Base-by-base conservation (phyloP, 2,797 vertebrate genomes). In the Poeciliopsis paucimaculata region DNA sequence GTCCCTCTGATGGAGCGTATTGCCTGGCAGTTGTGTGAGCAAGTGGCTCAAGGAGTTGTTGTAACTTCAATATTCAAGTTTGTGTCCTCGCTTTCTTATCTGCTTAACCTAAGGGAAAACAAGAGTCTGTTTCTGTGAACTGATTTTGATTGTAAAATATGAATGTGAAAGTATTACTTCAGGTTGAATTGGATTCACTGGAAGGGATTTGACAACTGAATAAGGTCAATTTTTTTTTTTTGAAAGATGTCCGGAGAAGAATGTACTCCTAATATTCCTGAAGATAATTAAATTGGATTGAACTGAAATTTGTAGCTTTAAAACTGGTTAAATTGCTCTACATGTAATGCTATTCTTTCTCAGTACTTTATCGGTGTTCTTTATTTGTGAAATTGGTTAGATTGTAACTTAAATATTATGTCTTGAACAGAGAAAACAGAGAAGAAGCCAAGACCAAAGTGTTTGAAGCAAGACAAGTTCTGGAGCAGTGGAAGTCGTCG, bases 1-100 rank as follows among this genome's bases (percentile, higher is more conserved):
- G 92, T 96, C 3, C 95, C 96, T 0, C 93, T 99, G 57, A 95
- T 99, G 98, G 97, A 99, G 51, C 92, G 96, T 0, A 95, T 99
- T 2, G 97, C 97, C 5, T 98, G 98, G 98, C 97, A 98, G 89
- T 94, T 99, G 39, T 95, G 96, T 0, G 90, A 95, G 15, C 90
- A 96, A 0, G 97, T 97, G 53, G 89, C 91, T 87, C 90, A 83
- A 31, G 95, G 90, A 6, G 89, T 99, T 78, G 94, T 96, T 82
- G 90, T 98, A 68, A 92, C 75, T 7, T 92, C 86, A 0, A 82
- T 99, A 51, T 99, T 99, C 84, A 96, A 90, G 98, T 99, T 85
- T 79, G 97, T 88, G 95, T 46, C 26, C 34, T 71, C 12, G 46
- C 26, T 71, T 46, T 45, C 39, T 39, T 9, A 10, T 41, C 23